These are phyloP conservation scores for Chaenogobius annularis DNA, from an alignment of 2,113 vertebrate genomes.

Conservation along the genomic window DNA sequence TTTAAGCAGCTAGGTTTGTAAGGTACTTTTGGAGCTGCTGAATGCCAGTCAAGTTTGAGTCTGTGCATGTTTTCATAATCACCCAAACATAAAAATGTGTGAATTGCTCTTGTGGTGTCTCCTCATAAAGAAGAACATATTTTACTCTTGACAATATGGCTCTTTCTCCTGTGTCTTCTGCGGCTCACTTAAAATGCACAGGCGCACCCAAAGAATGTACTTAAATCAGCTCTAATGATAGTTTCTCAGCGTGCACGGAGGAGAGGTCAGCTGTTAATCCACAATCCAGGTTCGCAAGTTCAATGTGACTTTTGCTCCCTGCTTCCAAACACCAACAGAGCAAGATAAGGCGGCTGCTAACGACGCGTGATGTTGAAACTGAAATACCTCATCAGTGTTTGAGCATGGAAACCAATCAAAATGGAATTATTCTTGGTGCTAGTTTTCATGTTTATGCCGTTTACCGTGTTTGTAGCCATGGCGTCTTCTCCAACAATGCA, in stretches of 20 bases:
- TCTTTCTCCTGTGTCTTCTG: slow-evolving; percentile 20
- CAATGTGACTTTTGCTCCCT: slow-evolving; percentile 47
- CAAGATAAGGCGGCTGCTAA: slow-evolving; percentile 19
- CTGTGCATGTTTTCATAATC: not conserved
- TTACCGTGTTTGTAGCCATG: not conserved
- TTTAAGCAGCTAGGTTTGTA: not conserved
- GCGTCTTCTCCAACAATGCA: too few relatives aligned
- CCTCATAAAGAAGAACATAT: slow-evolving; percentile 4
- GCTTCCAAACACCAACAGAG: slow-evolving; percentile 24
- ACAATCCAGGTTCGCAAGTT: slow-evolving; percentile 63
- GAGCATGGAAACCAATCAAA: not conserved
- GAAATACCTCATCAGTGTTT: slow-evolving; percentile 17
- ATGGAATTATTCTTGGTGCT: slow-evolving; percentile 13
- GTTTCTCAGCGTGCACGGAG: slow-evolving; percentile 49
- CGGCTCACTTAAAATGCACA: slow-evolving; percentile 59
- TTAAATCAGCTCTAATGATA: slow-evolving; percentile 66
- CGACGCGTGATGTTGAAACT: slow-evolving; percentile 16
- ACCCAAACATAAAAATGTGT: not conserved
- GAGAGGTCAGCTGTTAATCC: slow-evolving; percentile 68
- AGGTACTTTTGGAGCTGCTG: not conserved
- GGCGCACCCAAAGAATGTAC: slow-evolving; percentile 61
- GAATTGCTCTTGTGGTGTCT: not conserved
- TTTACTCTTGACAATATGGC: slow-evolving; percentile 22
- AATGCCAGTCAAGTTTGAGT: not conserved
- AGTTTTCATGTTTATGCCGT: slow-evolving; percentile 24